These are phyloP conservation scores for Arctocebus calabarensis DNA, from an alignment of 2,797 vertebrate genomes.

Conservation along the genomic window DNA sequence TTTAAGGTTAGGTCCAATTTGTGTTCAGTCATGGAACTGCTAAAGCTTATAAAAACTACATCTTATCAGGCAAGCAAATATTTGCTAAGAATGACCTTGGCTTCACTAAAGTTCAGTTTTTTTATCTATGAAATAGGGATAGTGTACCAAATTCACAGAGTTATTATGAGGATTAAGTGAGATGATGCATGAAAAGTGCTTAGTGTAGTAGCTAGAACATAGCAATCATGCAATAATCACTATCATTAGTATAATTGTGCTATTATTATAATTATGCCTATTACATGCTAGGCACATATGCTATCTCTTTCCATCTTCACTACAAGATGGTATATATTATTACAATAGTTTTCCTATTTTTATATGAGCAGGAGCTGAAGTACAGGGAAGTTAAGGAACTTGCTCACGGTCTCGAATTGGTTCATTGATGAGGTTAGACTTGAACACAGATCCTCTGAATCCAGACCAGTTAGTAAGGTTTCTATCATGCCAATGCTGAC, in stretches of 20 bases:
- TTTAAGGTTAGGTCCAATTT: neutral
- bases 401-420: neutral
- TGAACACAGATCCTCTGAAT: neutral
- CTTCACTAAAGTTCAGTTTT: conserved; percentile 24
- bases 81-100: neutral
- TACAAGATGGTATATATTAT: neutral
- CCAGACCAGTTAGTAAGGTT: neutral
- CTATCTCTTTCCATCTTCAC: neutral
- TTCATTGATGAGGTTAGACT: neutral
- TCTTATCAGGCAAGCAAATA: neutral
- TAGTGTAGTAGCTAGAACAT: neutral
- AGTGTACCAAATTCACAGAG: neutral
- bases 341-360: neutral
- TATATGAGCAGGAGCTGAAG: neutral
- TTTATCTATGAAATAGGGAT: neutral
- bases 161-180: neutral
- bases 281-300: neutral
- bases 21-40: conserved; percentile 4
- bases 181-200: neutral
- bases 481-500: neutral
- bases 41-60: conserved; percentile 33
- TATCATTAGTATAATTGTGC: neutral
- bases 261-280: neutral
- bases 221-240: neutral
- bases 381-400: neutral